phyloP scores from a whole-genome alignment of 2,113 vertebrate species.

The Stegastes partitus region DNA sequence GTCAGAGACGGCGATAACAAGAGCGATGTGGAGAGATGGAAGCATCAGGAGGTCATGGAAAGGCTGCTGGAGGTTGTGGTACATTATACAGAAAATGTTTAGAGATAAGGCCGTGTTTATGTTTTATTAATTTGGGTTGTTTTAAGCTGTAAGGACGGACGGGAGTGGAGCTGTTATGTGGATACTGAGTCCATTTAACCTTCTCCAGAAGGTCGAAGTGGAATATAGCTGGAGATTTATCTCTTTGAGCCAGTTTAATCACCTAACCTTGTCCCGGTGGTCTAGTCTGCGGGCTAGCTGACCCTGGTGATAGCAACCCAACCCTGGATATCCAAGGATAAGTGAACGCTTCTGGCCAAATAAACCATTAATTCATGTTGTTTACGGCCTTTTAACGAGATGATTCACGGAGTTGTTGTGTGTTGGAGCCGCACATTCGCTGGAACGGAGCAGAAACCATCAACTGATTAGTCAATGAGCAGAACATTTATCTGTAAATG shows the following conservation, averaged over 20 bases:
- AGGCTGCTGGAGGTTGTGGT: not conserved
- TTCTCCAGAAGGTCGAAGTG: constrained; percentile 29
- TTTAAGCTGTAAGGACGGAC: constrained; percentile 3
- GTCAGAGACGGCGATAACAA: not conserved
- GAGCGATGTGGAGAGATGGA: not conserved
- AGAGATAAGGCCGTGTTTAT: constrained; percentile 12
- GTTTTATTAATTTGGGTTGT: constrained; percentile 15
- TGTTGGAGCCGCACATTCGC: not conserved
- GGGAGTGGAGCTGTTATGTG: not conserved
- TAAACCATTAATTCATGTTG: constrained; percentile 1
- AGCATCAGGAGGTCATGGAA: not conserved
- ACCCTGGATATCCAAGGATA: constrained; percentile 49
- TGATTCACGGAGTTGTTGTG: not conserved
- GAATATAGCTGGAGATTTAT: constrained; percentile 29
- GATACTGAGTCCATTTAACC: constrained; percentile 34
- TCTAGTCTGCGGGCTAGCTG: constrained; percentile 30
- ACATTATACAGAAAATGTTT: constrained; percentile 6
- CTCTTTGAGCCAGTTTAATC: constrained; percentile 45
- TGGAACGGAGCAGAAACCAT: not conserved
- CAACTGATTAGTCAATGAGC: not conserved
- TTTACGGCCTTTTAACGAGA: not conserved
- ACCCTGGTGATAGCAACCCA: constrained; percentile 44
- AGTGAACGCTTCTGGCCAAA: constrained; percentile 2
- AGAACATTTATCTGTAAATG: not conserved
- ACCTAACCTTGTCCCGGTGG: constrained; percentile 53